phyloP scores from a whole-genome alignment of 2,888 invertebrate genomes.

The Lasioglossum pauxillum region DNA sequence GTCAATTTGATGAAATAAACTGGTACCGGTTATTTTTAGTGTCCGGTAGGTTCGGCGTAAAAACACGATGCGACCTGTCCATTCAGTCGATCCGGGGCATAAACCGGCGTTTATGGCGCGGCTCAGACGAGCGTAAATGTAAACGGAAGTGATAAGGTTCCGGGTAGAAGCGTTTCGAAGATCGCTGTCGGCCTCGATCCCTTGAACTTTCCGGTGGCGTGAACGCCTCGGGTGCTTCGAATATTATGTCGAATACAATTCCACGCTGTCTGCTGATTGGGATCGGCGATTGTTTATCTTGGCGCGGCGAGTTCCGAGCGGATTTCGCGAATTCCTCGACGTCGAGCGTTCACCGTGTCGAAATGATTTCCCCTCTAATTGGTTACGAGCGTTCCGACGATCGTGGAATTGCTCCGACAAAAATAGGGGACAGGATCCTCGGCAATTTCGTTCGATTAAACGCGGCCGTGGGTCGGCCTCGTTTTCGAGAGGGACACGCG shows the following conservation, averaged over 20 bases:
- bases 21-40: background rate
- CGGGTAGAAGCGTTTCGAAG: background rate
- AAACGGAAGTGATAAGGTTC: conserved; percentile 13
- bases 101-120: conserved; percentile 11
- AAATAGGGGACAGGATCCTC: background rate
- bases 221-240: background rate
- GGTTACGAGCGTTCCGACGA: conserved; percentile 27
- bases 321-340: background rate
- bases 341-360: conserved; percentile 18
- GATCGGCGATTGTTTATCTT: background rate
- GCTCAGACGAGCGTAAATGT: conserved; percentile 1
- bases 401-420: conserved; percentile 36
- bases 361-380: conserved; percentile 62
- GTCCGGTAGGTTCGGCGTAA: background rate
- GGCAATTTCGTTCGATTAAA: conserved; percentile 50
- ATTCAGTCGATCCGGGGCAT: background rate
- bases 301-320: background rate
- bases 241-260: conserved; percentile 2
- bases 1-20: background rate
- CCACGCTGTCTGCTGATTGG: background rate
- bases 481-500: conserved; percentile 13
- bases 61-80: background rate
- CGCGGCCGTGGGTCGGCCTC: conserved; percentile 24
- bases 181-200: background rate
- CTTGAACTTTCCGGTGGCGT: background rate